phyloP scores from a whole-genome alignment of 2,113 vertebrate species.

The Urocynchramus pylzowi region DNA sequence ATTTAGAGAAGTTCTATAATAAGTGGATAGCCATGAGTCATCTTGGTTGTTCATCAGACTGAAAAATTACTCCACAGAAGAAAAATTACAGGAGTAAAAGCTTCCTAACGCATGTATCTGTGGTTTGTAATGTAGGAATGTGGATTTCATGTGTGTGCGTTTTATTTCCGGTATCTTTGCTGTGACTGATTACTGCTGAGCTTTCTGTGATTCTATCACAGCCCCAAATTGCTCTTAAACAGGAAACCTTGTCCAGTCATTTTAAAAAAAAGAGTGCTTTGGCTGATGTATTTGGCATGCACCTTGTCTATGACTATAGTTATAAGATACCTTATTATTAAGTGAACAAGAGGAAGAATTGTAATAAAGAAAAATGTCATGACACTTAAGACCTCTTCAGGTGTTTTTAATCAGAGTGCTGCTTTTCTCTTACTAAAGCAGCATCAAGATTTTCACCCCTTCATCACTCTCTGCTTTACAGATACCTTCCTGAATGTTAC shows the following conservation, averaged over 20 bases:
- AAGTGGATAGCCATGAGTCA: neutral
- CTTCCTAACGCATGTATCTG: neutral
- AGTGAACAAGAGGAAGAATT: constrained; percentile 23
- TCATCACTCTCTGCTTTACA: neutral
- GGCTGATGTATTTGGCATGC: neutral
- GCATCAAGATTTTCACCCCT: neutral
- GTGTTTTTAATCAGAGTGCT: constrained; percentile 24
- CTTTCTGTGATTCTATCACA: constrained; percentile 16
- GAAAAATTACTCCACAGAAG: neutral
- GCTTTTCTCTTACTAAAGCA: neutral
- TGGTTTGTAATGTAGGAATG: neutral
- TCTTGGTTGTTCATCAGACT: neutral
- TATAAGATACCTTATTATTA: constrained; percentile 7
- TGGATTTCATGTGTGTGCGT: neutral
- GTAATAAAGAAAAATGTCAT: constrained; percentile 11
- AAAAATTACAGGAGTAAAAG: neutral
- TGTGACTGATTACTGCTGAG: constrained; percentile 14
- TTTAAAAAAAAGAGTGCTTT: neutral
- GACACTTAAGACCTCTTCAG: neutral
- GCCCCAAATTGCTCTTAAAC: constrained; percentile 4
- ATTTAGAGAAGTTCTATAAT: neutral
- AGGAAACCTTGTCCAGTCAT: neutral
- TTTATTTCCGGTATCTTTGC: neutral
- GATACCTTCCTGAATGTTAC: neutral
- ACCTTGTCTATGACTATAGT: neutral